Evolutionary conservation across 2,113 vertebrate species (phyloP).

Genomic region (Cavia porcellus): DNA sequence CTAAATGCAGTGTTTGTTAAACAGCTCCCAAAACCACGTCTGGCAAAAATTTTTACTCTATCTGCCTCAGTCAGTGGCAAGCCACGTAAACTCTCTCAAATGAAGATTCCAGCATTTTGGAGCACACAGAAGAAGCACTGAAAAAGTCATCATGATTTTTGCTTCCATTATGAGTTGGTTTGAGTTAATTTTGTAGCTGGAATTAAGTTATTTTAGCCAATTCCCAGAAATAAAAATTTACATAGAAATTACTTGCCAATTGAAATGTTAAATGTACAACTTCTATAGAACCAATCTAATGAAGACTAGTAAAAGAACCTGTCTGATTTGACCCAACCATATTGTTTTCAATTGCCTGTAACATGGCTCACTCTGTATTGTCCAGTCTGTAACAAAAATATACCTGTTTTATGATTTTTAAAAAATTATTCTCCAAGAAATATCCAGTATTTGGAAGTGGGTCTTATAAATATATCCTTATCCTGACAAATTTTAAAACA

Average conservation of each 20-base stretch:
- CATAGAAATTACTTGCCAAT: constrained; percentile 28
- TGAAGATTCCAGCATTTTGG: constrained; percentile 94
- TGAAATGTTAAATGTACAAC: constrained; percentile 27
- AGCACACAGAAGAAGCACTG: constrained; percentile 91
- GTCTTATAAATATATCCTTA: neutral
- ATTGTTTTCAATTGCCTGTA: neutral
- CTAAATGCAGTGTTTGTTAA: constrained; percentile 93
- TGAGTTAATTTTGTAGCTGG: neutral
- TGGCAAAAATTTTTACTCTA: constrained; percentile 95
- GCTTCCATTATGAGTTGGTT: neutral
- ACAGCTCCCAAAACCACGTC: constrained; percentile 96
- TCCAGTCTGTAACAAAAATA: neutral
- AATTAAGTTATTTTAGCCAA: constrained; percentile 43
- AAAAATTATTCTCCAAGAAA: neutral
- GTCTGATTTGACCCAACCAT: neutral
- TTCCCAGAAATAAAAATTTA: constrained; percentile 23
- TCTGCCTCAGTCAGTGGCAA: constrained; percentile 94
- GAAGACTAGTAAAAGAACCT: neutral
- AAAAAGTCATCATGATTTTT: constrained; percentile 79
- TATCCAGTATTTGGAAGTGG: neutral
- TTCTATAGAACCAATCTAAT: neutral
- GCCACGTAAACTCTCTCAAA: constrained; percentile 95
- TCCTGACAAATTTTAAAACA: constrained; percentile 40
- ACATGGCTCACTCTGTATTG: neutral
- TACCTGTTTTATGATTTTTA: neutral